A percentile compares a stretch with the other conserved stretches of the same genome.
Evolutionary conservation across 2,888 invertebrate genomes (phyloP).

Genomic region (Calliopum simillimum): DNA sequence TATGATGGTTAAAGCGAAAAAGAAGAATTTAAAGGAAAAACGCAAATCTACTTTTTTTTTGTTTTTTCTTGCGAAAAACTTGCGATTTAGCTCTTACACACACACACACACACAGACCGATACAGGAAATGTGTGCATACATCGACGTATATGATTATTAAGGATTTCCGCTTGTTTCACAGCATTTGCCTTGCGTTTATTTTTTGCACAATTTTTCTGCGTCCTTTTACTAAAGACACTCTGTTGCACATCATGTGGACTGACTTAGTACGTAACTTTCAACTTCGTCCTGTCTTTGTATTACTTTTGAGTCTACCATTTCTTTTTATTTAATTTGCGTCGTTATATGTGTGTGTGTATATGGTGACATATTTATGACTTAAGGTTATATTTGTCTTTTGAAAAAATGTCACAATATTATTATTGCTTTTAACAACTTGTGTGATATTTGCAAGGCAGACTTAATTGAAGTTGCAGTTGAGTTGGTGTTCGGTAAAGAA

Average conservation of each 20-base stretch:
- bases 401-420: conserved; percentile 22
- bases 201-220: conserved; percentile 20
- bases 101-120: too few species aligned
- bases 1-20: neutral
- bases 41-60: too few species aligned
- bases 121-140: conserved; percentile 39
- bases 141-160: conserved; percentile 50
- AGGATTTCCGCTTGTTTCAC: conserved; percentile 53
- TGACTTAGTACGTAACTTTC: neutral
- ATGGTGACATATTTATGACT: conserved; percentile 21
- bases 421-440: conserved; percentile 22
- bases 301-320: neutral
- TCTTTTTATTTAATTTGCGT: neutral
- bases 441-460: neutral
- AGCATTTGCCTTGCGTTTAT: conserved; percentile 31
- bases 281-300: too few species aligned
- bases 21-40: conserved; percentile 35
- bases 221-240: conserved; percentile 12
- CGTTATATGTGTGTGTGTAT: too few species aligned
- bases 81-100: neutral
- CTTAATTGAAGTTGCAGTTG: neutral
- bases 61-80: too few species aligned
- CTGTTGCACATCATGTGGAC: conserved; percentile 34
- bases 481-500: neutral
- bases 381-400: conserved; percentile 19